phyloP scores from a whole-genome alignment of 2,888 invertebrate genomes.

The Axea sp. region DNA sequence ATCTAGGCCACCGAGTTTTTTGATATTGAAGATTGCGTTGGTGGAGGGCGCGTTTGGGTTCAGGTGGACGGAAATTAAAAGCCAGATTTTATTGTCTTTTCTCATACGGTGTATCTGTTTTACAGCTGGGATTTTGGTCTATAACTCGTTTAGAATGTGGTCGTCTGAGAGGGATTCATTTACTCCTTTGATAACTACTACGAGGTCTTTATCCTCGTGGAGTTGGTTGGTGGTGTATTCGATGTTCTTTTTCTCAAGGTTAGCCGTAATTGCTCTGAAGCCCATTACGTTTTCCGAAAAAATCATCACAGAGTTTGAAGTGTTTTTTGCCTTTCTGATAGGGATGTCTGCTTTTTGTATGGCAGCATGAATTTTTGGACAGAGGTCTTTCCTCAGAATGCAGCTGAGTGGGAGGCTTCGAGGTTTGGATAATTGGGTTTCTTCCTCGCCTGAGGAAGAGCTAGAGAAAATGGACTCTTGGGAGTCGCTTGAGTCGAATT shows the following conservation, averaged over 20 bases:
- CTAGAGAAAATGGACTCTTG: no score
- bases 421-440: no score
- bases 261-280: no score
- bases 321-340: constrained; percentile 1
- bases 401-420: background rate
- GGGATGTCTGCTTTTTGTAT: no score
- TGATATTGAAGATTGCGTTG: background rate
- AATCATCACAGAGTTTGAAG: constrained; percentile 9
- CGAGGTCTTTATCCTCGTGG: constrained; percentile 16
- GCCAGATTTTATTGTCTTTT: constrained; percentile 15
- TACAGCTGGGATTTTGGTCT: background rate
- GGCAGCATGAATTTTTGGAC: background rate
- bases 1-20: background rate
- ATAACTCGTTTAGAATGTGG: background rate
- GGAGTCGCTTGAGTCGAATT: no score
- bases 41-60: background rate
- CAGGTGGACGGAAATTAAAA: constrained; percentile 6
- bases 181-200: background rate
- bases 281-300: no score
- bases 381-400: background rate
- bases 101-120: constrained; percentile 9
- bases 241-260: constrained; percentile 5
- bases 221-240: constrained; percentile 23
- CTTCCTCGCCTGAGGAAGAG: no score
- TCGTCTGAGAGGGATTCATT: constrained; percentile 3